These are phyloP conservation scores for Lepus americanus DNA, from an alignment of 2,113 vertebrate genomes.

Conservation along the genomic window DNA sequence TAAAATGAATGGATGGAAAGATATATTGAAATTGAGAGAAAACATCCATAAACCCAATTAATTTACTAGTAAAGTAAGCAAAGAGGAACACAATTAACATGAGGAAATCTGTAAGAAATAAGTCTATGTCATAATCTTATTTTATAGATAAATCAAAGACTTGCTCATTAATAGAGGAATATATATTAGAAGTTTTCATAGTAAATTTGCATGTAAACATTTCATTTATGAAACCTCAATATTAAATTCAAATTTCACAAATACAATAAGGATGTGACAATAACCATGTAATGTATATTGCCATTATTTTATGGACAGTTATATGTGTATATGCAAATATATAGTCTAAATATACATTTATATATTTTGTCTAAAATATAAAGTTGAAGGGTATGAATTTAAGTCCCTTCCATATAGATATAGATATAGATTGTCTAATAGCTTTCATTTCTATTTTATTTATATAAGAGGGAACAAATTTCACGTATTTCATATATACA, in stretches of 20 bases:
- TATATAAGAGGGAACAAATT: no score
- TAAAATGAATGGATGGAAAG: background rate
- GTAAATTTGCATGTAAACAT: background rate
- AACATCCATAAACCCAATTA: background rate
- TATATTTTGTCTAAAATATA: background rate
- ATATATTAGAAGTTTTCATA: background rate
- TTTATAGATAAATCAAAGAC: background rate
- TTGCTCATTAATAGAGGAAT: background rate
- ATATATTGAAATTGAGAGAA: background rate
- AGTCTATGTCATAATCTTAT: background rate
- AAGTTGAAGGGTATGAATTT: background rate
- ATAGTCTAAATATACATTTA: constrained; percentile 27
- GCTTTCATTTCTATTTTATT: background rate
- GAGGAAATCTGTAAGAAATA: constrained; percentile 2
- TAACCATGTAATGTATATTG: background rate
- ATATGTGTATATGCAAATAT: background rate
- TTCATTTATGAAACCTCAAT: background rate
- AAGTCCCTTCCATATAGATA: background rate
- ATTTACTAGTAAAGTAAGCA: background rate
- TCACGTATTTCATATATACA: no score
- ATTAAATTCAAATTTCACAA: constrained; percentile 41
- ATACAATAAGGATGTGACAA: background rate
- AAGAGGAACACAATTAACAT: background rate
- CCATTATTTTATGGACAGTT: background rate
- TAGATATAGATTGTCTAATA: constrained; percentile 1